A percentile compares a stretch with the other conserved stretches of the same genome.
Conservation (phyloP, 2,113 vertebrate species). For the Ceratotherium simum region DNA sequence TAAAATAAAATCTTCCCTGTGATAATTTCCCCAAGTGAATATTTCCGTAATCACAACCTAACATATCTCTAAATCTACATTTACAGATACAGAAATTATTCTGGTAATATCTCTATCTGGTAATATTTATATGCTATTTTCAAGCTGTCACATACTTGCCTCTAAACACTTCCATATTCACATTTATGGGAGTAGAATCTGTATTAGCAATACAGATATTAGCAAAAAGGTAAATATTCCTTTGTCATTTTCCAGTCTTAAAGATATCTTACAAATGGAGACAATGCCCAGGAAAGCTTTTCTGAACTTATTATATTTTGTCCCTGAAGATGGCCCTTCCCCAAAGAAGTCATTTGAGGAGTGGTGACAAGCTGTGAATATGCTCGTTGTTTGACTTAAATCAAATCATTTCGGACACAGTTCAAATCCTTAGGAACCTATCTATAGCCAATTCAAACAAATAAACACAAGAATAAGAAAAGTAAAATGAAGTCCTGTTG, state of each 20-base stretch:
- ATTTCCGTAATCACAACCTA: not conserved
- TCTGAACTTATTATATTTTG: constrained; percentile 2
- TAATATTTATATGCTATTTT: not conserved
- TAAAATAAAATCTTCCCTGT: not conserved
- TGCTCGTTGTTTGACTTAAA: constrained; percentile 63
- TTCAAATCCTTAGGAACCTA: constrained; percentile 69
- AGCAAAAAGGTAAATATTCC: not conserved
- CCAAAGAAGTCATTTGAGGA: constrained; percentile 4
- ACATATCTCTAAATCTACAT: not conserved
- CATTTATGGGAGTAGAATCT: not conserved
- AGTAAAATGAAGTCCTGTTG: constrained; percentile 70
- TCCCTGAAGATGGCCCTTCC: not conserved
- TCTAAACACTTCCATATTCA: not conserved
- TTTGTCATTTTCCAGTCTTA: constrained; percentile 15
- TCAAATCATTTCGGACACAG: constrained; percentile 72
- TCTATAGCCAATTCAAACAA: constrained; percentile 75
- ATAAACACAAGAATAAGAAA: constrained; percentile 71
- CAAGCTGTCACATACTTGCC: not conserved
- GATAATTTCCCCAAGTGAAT: not conserved
- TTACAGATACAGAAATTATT: not conserved
- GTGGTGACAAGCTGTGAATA: constrained; percentile 53
- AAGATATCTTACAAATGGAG: constrained; percentile 6
- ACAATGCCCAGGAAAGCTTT: not conserved
- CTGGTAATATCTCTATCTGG: not conserved
- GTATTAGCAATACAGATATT: no score